Evolutionary conservation across 2,797 vertebrate species (phyloP).

Genomic region (Pipistrellus kuhlii): DNA sequence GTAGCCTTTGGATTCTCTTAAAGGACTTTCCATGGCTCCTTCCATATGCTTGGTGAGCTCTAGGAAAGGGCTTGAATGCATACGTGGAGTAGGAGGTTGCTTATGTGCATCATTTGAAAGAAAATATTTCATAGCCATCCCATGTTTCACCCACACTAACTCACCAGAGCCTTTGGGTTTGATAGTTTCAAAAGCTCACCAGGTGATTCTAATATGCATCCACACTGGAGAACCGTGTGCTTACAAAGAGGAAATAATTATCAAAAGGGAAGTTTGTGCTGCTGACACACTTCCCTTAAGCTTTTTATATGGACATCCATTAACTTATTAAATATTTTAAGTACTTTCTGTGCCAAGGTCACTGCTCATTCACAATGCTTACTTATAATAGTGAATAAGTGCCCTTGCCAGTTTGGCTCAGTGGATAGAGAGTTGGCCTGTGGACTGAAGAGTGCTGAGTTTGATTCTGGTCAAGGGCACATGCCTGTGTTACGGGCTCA

Average conservation of each 20-base stretch:
- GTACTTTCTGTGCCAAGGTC: background rate
- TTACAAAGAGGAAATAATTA: conserved; percentile 7
- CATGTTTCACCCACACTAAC: background rate
- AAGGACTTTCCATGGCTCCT: background rate
- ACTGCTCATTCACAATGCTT: background rate
- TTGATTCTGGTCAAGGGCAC: too few species aligned
- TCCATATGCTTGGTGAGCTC: background rate
- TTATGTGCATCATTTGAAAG: background rate
- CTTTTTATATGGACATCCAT: background rate
- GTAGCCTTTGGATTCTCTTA: conserved; percentile 2
- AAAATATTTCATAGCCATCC: background rate
- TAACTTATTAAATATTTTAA: conserved; percentile 6
- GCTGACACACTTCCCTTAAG: background rate
- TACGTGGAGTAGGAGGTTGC: background rate
- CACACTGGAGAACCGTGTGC: background rate
- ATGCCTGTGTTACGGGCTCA: too few species aligned
- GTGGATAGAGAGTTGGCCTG: too few species aligned
- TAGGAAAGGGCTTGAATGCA: background rate
- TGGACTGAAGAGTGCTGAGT: too few species aligned
- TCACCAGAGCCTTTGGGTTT: background rate
- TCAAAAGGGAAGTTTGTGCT: background rate
- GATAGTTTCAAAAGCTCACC: background rate
- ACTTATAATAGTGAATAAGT: background rate
- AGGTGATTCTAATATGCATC: background rate
- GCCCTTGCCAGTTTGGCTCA: too few species aligned